These are phyloP conservation scores for Naja naja DNA, from an alignment of 2,113 vertebrate species.

Conservation along the genomic window DNA sequence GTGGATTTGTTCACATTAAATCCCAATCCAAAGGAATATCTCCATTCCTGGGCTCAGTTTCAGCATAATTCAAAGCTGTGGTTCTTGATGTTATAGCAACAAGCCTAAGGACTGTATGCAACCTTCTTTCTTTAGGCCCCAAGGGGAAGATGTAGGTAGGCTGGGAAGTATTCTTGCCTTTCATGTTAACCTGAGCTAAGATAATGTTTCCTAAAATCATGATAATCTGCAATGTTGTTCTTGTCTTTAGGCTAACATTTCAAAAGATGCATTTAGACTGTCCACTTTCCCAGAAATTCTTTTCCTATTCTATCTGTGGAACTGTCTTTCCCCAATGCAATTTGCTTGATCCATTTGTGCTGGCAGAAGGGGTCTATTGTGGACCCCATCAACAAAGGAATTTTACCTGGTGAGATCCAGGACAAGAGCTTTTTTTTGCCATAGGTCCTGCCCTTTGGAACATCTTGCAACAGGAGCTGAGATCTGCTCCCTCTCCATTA, in stretches of 20 bases:
- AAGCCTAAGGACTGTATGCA: neutral
- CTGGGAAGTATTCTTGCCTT: neutral
- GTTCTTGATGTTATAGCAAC: neutral
- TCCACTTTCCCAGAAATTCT: neutral
- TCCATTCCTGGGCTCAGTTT: neutral
- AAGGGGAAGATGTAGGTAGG: neutral
- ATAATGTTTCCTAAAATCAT: neutral
- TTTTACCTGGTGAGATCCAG: neutral
- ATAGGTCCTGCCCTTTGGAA: neutral
- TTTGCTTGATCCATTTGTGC: neutral
- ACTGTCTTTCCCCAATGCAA: neutral
- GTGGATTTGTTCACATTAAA: neutral
- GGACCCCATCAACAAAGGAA: neutral
- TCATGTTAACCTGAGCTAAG: neutral
- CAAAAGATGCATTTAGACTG: neutral
- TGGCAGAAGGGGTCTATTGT: neutral
- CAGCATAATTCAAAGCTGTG: neutral
- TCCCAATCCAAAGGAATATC: neutral
- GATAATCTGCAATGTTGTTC: neutral
- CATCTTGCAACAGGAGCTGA: neutral
- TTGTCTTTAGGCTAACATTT: neutral
- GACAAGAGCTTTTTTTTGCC: neutral
- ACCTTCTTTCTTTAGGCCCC: neutral
- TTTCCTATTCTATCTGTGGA: neutral
- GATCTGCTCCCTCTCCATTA: neutral